Conservation (phyloP, 2,797 vertebrate species). For the Rhodeus uyekii region DNA sequence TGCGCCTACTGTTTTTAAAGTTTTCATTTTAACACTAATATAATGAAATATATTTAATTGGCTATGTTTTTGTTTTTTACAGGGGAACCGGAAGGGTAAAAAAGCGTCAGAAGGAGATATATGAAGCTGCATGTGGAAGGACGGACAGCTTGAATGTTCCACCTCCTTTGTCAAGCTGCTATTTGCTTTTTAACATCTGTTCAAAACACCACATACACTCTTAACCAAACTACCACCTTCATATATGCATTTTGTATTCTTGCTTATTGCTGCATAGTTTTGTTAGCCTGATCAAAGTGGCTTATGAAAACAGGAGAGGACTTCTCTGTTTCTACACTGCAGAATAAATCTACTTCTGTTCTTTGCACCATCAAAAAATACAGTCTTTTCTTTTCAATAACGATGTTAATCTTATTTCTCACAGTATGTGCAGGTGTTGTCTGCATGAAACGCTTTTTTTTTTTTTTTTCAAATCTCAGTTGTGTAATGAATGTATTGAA, state of each 20-base stretch:
- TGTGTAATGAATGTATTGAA: not conserved
- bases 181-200: not conserved
- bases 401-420: constrained; percentile 48
- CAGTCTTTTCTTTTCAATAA: constrained; percentile 53
- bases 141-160: constrained; percentile 21
- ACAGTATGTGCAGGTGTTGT: constrained; percentile 11
- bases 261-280: not conserved
- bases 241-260: not conserved
- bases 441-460: not conserved
- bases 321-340: constrained; percentile 8
- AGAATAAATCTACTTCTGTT: constrained; percentile 6
- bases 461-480: not conserved
- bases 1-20: no score
- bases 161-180: constrained; percentile 10
- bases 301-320: not conserved
- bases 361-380: constrained; percentile 22
- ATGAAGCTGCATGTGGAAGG: constrained; percentile 23
- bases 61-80: no score
- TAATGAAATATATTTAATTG: no score
- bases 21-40: no score
- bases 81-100: constrained; percentile 58
- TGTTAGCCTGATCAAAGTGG: not conserved
- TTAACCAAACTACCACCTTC: not conserved
- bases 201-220: not conserved
- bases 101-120: constrained; percentile 53